phyloP scores from a whole-genome alignment of 35 echinoderm and acorn worm genomes.

The Lytechinus pictus region DNA sequence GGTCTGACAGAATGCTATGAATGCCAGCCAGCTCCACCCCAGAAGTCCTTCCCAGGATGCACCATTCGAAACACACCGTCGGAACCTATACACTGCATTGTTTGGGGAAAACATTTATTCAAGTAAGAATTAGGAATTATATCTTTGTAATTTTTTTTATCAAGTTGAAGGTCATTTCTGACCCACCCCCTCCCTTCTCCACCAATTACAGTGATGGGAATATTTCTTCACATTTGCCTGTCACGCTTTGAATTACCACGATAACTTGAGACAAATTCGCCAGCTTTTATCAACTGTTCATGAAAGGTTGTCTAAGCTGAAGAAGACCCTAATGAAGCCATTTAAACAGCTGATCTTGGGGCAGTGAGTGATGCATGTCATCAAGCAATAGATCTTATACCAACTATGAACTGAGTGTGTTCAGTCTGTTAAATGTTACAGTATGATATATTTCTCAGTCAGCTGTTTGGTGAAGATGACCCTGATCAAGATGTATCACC shows the following conservation, averaged over 20 bases:
- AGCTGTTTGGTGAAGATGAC: conserved; percentile 99
- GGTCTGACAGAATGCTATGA: conserved; percentile 90
- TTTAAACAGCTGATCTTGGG: conserved; percentile 97
- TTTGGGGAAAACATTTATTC: conserved; percentile 96
- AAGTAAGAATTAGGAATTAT: conserved; percentile 70
- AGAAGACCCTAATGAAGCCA: conserved; percentile 97
- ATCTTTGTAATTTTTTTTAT: no score
- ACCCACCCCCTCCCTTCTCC: no score
- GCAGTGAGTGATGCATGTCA: conserved; percentile 89
- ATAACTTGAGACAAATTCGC: no score
- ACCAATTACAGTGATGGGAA: no score
- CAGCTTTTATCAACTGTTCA: no score
- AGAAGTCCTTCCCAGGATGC: conserved; percentile 93
- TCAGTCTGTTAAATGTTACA: no score
- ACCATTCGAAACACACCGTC: conserved; percentile 97
- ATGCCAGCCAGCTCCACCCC: conserved; percentile 80
- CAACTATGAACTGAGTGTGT: no score
- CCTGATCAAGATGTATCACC: conserved; percentile 99
- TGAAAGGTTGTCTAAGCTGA: conserved; percentile 48
- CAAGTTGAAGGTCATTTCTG: no score
- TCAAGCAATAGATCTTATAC: conserved; percentile 45
- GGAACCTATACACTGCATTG: conserved; percentile 96
- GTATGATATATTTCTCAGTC: conserved; percentile 46
- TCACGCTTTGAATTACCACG: no score
- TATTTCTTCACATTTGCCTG: no score